Evolutionary conservation across 92 coral and sea anemone genomes (phyloP).

Genomic region (Pocillopora grandis): DNA sequence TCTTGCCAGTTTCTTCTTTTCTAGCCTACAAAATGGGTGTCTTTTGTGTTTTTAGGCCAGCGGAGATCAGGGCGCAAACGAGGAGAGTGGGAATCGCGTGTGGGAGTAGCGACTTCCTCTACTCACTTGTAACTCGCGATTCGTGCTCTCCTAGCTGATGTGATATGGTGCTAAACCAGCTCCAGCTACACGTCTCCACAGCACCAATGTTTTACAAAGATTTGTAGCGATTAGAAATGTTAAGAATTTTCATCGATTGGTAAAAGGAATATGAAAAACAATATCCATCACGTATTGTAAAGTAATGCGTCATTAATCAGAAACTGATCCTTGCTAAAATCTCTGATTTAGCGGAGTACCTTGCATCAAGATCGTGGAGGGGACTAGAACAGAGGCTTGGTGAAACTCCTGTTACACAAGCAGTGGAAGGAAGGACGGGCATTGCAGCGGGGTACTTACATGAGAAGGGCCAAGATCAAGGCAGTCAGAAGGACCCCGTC

Average conservation of each 20-base stretch:
- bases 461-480: constrained; percentile 41
- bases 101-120: no score
- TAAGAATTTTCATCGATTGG: neutral
- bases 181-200: no score
- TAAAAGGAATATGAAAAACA: neutral
- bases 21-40: no score
- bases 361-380: constrained; percentile 85
- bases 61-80: no score
- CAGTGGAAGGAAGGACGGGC: constrained; percentile 81
- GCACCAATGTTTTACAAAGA: no score
- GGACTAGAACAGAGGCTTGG: constrained; percentile 87
- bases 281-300: neutral
- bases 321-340: neutral
- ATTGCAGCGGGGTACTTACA: constrained; percentile 88
- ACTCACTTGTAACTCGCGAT: no score
- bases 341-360: constrained; percentile 76
- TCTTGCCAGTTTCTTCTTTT: no score
- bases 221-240: no score
- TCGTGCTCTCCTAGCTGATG: no score
- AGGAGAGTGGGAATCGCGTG: no score
- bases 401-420: constrained; percentile 71
- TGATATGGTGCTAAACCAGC: no score
- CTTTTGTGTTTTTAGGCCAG: no score
- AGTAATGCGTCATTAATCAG: neutral
- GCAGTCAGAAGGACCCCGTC: constrained; percentile 8